A percentile compares a stretch with the other conserved stretches of the same genome.
Conservation (phyloP, 2,888 invertebrate genomes). For the Orthosia gracilis region DNA sequence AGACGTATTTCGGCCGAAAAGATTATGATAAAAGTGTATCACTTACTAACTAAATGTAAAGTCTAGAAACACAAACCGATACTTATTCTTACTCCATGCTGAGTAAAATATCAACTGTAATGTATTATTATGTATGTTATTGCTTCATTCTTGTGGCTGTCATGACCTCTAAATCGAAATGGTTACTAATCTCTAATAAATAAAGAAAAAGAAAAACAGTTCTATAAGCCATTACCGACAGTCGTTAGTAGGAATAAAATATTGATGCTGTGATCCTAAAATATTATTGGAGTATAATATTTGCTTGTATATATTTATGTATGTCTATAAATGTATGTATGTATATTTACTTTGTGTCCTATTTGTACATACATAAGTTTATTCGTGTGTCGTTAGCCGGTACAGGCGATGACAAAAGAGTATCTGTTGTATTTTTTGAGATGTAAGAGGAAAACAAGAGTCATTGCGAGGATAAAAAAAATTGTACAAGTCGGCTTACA, state of each 20-base stretch:
- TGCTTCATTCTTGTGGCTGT: neutral
- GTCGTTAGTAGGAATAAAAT: slow-evolving; percentile 26
- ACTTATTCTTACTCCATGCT: neutral
- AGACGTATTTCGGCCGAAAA: no score
- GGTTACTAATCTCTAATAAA: neutral
- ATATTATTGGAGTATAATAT: slow-evolving; percentile 35
- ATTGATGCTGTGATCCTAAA: slow-evolving; percentile 18
- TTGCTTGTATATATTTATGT: slow-evolving; percentile 12
- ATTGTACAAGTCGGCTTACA: no score
- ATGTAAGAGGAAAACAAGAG: neutral
- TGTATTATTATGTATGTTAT: neutral
- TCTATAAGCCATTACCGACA: slow-evolving; percentile 10
- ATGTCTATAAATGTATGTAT: neutral
- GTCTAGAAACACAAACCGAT: neutral
- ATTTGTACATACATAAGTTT: slow-evolving; percentile 30
- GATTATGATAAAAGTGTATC: neutral
- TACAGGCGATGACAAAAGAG: slow-evolving; percentile 23
- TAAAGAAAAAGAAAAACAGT: neutral
- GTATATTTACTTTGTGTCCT: slow-evolving; percentile 22
- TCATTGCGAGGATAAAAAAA: neutral
- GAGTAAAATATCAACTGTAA: neutral
- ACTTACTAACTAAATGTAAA: neutral
- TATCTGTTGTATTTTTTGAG: neutral
- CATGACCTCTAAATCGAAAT: neutral
- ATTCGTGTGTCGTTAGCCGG: slow-evolving; percentile 20